Percentiles rank a stretch among this genome's conserved stretches.
Evolutionary conservation across 2,888 invertebrate species (phyloP).

Genomic region (Cyrtodaria siliqua): DNA sequence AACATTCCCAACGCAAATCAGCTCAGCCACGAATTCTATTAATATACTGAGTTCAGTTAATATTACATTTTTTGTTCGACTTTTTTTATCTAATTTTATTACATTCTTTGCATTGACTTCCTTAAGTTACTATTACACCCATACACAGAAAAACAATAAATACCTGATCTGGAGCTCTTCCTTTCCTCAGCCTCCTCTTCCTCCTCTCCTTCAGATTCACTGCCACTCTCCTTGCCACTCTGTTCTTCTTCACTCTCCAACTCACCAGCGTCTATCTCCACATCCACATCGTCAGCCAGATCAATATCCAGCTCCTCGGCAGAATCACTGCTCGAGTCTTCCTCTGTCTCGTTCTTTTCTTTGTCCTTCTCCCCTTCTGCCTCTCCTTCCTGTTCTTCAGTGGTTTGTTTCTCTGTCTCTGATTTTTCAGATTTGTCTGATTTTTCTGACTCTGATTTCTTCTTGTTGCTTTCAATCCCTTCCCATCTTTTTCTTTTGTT

Average conservation of each 20-base stretch:
- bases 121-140: no score
- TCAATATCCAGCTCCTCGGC: conserved; percentile 42
- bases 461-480: conserved; percentile 12
- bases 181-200: background rate
- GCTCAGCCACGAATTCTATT: no score
- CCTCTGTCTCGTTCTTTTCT: conserved; percentile 1
- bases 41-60: no score
- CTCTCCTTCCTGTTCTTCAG: conserved; percentile 12
- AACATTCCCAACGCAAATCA: no score
- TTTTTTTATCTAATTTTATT: no score
- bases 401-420: conserved; percentile 5
- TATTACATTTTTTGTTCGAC: no score
- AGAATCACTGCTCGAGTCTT: conserved; percentile 35
- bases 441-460: conserved; percentile 48
- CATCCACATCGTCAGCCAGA: conserved; percentile 58
- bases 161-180: no score
- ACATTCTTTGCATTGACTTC: no score
- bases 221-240: conserved; percentile 2
- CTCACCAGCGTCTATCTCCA: conserved; percentile 56
- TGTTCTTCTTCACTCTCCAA: conserved; percentile 16
- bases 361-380: background rate
- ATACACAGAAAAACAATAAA: no score
- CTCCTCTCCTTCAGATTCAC: background rate
- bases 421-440: conserved; percentile 27
- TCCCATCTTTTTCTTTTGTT: conserved; percentile 54